Evolutionary conservation across 1,140 invertebrate species (phyloP), one percentile per base, ranked within the genome.

Genomic region (Trissolcus basalis): DNA sequence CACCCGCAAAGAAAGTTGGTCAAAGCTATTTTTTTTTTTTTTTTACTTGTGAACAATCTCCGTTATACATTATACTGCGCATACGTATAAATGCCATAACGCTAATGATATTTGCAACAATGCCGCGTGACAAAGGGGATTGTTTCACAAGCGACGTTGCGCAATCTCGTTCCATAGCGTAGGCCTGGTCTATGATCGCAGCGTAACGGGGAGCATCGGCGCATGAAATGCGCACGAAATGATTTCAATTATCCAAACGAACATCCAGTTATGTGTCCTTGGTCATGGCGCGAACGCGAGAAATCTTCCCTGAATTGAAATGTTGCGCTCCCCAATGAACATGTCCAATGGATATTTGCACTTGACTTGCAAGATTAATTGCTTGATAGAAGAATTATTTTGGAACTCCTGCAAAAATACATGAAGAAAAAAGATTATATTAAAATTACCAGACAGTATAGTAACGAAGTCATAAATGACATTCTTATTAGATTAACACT

Each of bases 211-310:
- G 76, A 63, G 59, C 84, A 83, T 63, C 76, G 79, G 79, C 70
- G 76, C 82, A 78, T 85, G 82, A 85, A 86, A 84, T 81, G 69
- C 80, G 70, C 78, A 78, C 75, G 74, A 77, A 87, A 86, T 81
- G 72, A 84, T 85, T 85, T 83, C 83, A 85, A 87, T 86, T 86
- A 86, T 82, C 81, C 81, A 82, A 83, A 83, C 78, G 80, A 83
- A 80, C 78, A 55, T 82, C 69, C 53, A 81, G 58, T 64, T 67
- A 64, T 45, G 27, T 55, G 58, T 65, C 41, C 55, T 27, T 53
- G 55, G 35, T 14, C 32, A 49, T 48, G 43, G 7, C 50, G 51
- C 48, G 56, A 32, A 71, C 36, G 12, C 39, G 49, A 39, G 56
- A 32, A 63, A 35, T 12, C 13, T 36, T 50, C 32, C 61, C 48